A percentile compares a stretch with the other conserved stretches of the same genome.
These are phyloP conservation scores for Sphaeridia pumilis DNA, from an alignment of 2,888 invertebrate species.

Conservation along the genomic window DNA sequence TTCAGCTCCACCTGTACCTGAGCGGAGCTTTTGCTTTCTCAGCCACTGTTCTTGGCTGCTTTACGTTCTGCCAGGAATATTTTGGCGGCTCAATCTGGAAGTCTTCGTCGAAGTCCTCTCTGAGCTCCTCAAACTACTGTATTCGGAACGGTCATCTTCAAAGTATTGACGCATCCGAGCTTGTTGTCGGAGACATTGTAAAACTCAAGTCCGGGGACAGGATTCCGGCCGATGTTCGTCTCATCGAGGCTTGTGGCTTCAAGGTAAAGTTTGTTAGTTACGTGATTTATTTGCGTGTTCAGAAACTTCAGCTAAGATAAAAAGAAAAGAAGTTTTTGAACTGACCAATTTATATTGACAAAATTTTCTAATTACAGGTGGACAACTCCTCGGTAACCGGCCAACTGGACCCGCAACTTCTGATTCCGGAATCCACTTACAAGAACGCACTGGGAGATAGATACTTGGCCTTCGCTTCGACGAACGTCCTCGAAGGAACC, in stretches of 20 bases:
- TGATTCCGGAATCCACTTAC: conserved; percentile 77
- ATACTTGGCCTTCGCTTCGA: conserved; percentile 88
- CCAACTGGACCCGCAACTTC: conserved; percentile 86
- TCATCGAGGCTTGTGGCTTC: conserved; percentile 46
- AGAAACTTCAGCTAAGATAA: too few relatives aligned
- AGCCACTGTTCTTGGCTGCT: conserved; percentile 46
- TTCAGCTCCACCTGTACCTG: conserved; percentile 41
- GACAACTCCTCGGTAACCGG: conserved; percentile 91
- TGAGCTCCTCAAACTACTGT: conserved; percentile 39
- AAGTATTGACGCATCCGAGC: conserved; percentile 11
- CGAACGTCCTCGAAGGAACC: conserved; percentile 62
- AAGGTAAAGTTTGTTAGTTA: too few relatives aligned
- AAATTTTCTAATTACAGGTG: too few relatives aligned
- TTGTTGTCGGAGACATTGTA: conserved; percentile 19
- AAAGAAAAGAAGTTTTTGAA: too few relatives aligned
- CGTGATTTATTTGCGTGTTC: too few relatives aligned
- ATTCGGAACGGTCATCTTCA: conserved; percentile 20
- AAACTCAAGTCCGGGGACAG: conserved; percentile 48
- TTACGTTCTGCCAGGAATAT: conserved; percentile 48
- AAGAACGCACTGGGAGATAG: conserved; percentile 90
- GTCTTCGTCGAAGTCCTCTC: conserved; percentile 47
- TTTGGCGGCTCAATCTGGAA: conserved; percentile 45
- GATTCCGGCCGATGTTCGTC: conserved; percentile 49
- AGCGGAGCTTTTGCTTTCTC: conserved; percentile 46
- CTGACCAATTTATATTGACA: too few relatives aligned